Evolutionary conservation across 2,113 vertebrate genomes (phyloP).

Genomic region (Megaceryle maxima): DNA sequence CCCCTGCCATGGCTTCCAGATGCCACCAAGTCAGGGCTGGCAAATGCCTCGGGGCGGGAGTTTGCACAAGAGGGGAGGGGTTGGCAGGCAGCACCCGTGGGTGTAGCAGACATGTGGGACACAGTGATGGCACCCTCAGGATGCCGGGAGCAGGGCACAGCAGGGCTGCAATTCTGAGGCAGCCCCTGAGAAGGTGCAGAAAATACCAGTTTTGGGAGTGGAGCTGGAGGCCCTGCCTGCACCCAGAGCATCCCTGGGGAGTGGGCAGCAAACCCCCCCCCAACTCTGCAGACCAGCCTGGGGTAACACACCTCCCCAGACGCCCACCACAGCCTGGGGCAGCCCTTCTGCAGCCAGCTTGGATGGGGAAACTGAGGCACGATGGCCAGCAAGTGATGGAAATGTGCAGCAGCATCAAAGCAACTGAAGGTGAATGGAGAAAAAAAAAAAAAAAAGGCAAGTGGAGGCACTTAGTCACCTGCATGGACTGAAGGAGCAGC

Average conservation of each 20-base stretch:
- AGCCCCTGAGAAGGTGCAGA: neutral
- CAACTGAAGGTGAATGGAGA: rapidly evolving
- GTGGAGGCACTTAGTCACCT: neutral
- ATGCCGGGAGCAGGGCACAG: neutral
- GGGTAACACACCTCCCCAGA: neutral
- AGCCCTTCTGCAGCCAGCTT: neutral
- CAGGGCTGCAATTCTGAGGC: rapidly evolving
- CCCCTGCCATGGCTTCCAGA: neutral
- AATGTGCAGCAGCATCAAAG: neutral
- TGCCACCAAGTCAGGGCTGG: slow-evolving; percentile 15
- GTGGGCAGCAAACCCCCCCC: neutral
- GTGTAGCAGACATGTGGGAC: neutral
- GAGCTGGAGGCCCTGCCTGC: neutral
- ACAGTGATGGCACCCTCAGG: neutral
- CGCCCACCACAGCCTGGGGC: neutral
- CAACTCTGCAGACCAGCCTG: neutral
- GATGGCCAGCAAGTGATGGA: neutral
- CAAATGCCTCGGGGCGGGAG: neutral
- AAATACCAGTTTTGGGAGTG: neutral
- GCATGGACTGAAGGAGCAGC: neutral
- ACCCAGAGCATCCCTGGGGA: neutral
- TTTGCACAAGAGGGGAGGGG: slow-evolving; percentile 54
- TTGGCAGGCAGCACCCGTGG: slow-evolving; percentile 11
- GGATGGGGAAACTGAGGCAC: slow-evolving; percentile 48
- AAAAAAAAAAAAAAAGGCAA: too few species aligned